These are phyloP conservation scores for Muscicapa adusta DNA, from an alignment of 2,113 vertebrate genomes.

Conservation along the genomic window DNA sequence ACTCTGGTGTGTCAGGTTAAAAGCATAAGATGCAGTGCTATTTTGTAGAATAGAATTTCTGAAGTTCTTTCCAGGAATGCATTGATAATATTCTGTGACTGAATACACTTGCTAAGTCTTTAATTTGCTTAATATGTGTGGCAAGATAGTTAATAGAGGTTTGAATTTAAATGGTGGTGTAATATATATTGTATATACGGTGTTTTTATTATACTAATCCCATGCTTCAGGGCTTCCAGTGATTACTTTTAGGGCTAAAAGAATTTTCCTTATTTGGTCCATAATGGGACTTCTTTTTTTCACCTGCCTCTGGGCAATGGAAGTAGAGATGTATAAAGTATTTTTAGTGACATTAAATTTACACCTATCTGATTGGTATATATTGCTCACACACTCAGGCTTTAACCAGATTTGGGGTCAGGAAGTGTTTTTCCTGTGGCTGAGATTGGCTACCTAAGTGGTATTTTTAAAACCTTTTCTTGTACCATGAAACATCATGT, in stretches of 20 bases:
- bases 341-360: background rate
- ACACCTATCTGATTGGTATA: background rate
- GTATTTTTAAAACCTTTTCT: background rate
- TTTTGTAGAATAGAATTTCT: background rate
- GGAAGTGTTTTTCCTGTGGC: background rate
- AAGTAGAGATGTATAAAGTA: background rate
- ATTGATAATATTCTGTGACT: constrained; percentile 10
- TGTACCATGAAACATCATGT: background rate
- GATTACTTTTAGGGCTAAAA: constrained; percentile 12
- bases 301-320: background rate
- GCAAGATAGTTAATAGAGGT: constrained; percentile 16
- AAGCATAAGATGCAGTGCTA: background rate
- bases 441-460: background rate
- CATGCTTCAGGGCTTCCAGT: background rate
- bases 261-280: constrained; percentile 29
- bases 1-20: background rate
- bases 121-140: constrained; percentile 47
- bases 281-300: background rate
- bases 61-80: constrained; percentile 11
- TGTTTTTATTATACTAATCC: constrained; percentile 33
- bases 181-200: constrained; percentile 44
- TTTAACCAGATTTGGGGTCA: background rate
- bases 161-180: constrained; percentile 22
- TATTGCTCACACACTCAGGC: background rate
- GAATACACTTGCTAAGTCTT: constrained; percentile 20